Percentiles rank a stretch among this genome's conserved stretches.
These are phyloP conservation scores for Gastrophysa polygoni DNA, from an alignment of 2,888 invertebrate genomes.

Conservation along the genomic window DNA sequence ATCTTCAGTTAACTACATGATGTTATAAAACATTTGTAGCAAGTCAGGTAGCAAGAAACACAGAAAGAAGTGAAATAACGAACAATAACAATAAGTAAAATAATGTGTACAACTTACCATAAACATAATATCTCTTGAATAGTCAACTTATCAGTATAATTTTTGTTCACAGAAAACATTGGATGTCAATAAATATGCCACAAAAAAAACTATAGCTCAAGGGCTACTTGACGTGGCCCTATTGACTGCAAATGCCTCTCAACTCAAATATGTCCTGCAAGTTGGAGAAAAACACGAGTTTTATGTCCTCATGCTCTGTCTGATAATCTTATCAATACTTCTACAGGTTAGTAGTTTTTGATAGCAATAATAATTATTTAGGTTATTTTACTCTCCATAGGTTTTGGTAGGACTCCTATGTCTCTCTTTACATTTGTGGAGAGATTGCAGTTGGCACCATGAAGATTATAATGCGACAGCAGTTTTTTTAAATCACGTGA, in stretches of 20 bases:
- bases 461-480: constrained; percentile 73
- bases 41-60: too few relatives aligned
- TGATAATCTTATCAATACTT: constrained; percentile 82
- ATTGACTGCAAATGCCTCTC: constrained; percentile 86
- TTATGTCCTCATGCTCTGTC: constrained; percentile 78
- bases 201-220: constrained; percentile 91
- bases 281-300: constrained; percentile 86
- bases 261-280: constrained; percentile 84
- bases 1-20: too few relatives aligned
- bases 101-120: too few relatives aligned
- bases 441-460: constrained; percentile 77
- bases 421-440: constrained; percentile 73
- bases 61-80: too few relatives aligned
- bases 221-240: constrained; percentile 89
- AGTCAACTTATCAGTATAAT: too few relatives aligned
- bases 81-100: too few relatives aligned
- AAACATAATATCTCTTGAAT: too few relatives aligned
- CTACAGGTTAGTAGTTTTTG: constrained; percentile 79
- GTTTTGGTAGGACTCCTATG: constrained; percentile 77
- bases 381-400: constrained; percentile 56
- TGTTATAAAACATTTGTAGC: too few relatives aligned
- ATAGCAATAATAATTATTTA: neutral
- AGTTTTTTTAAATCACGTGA: constrained; percentile 71
- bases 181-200: constrained; percentile 88
- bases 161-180: constrained; percentile 74